These are phyloP conservation scores for Cetoscarus ocellatus DNA, from an alignment of 2,797 vertebrate species.

Conservation along the genomic window DNA sequence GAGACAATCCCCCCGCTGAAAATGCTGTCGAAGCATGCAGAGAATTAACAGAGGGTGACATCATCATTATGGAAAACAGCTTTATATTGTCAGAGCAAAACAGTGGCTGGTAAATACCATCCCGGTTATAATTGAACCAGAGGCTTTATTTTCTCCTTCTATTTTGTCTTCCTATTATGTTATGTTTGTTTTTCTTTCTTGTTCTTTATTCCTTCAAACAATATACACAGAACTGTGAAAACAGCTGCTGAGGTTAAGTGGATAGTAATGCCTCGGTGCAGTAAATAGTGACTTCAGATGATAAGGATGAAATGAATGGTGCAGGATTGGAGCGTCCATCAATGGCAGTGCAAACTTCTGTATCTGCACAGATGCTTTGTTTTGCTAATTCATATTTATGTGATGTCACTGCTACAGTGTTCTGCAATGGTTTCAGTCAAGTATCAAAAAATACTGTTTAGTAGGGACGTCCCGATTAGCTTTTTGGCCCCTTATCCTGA, in stretches of 20 bases:
- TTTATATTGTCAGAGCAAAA: constrained; percentile 37
- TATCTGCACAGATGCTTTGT: not conserved
- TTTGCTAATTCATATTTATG: not conserved
- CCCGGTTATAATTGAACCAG: constrained; percentile 28
- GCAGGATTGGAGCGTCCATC: not conserved
- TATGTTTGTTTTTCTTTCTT: constrained; percentile 7
- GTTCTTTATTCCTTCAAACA: constrained; percentile 5
- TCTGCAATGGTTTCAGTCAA: no score
- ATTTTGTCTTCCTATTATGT: not conserved
- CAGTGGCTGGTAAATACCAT: constrained; percentile 38
- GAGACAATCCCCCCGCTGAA: constrained; percentile 56
- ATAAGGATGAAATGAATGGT: constrained; percentile 5
- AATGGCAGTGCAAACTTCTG: not conserved
- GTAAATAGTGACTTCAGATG: not conserved
- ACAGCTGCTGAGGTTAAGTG: not conserved
- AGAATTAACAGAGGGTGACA: constrained; percentile 74
- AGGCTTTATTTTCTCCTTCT: constrained; percentile 12
- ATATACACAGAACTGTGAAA: not conserved
- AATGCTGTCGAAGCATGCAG: constrained; percentile 59
- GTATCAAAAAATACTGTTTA: no score
- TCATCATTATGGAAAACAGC: constrained; percentile 52
- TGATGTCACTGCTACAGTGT: not conserved
- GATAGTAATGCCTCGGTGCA: not conserved
- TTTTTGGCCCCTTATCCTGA: no score
- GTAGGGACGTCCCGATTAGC: no score